phyloP scores from a whole-genome alignment of 2,113 vertebrate species.

The Syngnathus scovelli region DNA sequence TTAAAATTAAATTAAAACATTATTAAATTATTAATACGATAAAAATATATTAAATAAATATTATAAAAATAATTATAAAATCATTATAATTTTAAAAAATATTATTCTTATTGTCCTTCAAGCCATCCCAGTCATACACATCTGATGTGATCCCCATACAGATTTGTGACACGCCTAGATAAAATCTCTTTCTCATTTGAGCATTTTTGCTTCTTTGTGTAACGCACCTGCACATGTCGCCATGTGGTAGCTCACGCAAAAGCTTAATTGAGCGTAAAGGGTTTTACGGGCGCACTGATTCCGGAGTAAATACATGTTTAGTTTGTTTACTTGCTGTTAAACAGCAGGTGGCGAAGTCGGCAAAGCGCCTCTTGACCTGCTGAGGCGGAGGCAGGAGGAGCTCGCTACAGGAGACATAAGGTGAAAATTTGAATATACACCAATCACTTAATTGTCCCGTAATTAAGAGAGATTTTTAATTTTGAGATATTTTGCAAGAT shows the following conservation, averaged over 20 bases:
- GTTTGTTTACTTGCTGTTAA: slow-evolving; percentile 65
- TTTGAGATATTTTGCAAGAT: no score
- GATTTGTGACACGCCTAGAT: no score
- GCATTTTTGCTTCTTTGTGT: no score
- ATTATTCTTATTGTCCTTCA: no score
- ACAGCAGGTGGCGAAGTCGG: slow-evolving; percentile 68
- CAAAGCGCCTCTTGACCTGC: slow-evolving; percentile 40
- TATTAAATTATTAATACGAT: no score
- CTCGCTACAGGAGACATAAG: background rate
- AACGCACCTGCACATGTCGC: background rate
- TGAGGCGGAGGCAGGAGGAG: slow-evolving; percentile 8
- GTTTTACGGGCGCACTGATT: slow-evolving; percentile 71
- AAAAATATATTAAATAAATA: no score
- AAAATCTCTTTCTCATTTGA: no score
- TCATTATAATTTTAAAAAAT: no score
- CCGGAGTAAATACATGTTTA: slow-evolving; percentile 59
- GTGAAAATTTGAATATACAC: background rate
- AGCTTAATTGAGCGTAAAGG: slow-evolving; percentile 71
- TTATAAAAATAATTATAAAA: no score
- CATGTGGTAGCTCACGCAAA: slow-evolving; percentile 61
- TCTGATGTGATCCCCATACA: no score
- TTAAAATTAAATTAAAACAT: no score
- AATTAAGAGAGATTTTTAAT: background rate
- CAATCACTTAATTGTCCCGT: background rate
- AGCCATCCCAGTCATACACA: no score